Base-by-base conservation (phyloP, 2,888 invertebrate species). In the Morpho helenor region DNA sequence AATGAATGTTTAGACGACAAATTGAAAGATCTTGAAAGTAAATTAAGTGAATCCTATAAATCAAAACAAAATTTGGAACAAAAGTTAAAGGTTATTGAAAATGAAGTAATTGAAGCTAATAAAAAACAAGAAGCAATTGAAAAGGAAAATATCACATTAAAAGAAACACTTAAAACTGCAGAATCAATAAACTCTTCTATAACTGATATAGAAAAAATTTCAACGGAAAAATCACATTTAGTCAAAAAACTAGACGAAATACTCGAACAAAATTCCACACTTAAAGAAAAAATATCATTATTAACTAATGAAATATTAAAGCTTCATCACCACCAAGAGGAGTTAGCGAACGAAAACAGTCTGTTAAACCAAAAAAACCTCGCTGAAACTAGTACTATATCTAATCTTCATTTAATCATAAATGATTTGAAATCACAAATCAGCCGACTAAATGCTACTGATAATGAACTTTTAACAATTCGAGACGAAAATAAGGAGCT, bases 1-100 rank as follows among this genome's bases (percentile, higher is more conserved):
- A 83, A 77, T 63, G 64, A 68, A 52, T 76, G 81, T 6, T 66
- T 91, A 54, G 77, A 85, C 51, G 74, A 72, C 47, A 82, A 83
- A 64, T 68, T 90, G 45, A 80, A 82, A 48, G 74, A 76, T 6
- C 66, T 87, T 60, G 76, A 76, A 68, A 61, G n/a, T 6, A 75
- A 72, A 65, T 60, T 77, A 40, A 68, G 75, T 57, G 76, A 75
- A 64, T 67, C 72, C 44, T 66, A 68, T 39, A 74, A 70, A 64
- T 66, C 72, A 56, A 80, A 73, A 61, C 65, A 68, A 54, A 72
- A 79, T 54, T 66, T 90, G 54, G 77, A 85, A 52, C 73, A 73
- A 46, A 82, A 83, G 65, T 68, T 90, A 46, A 81, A 80, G 49
- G 74, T 76, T 5, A 66, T 87, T 60, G 76, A 76, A 68, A 61